phyloP scores from a whole-genome alignment of 2,113 vertebrate species.

The Cyprinodon variegatus region DNA sequence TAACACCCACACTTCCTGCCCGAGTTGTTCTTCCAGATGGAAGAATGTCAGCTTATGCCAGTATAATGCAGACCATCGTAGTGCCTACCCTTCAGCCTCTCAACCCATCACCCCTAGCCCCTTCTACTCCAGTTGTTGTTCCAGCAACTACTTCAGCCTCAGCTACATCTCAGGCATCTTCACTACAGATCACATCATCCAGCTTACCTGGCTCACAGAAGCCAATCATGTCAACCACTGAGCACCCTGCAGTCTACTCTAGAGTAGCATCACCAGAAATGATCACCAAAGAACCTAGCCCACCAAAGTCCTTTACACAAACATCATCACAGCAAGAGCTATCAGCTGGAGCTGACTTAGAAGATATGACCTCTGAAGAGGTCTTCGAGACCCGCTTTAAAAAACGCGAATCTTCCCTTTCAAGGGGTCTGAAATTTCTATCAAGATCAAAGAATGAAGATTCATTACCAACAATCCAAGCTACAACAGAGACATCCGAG shows the following conservation, averaged over 20 bases:
- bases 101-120: constrained; percentile 28
- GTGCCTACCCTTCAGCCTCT: constrained; percentile 67
- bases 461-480: constrained; percentile 69
- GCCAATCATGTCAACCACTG: constrained; percentile 59
- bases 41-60: constrained; percentile 86
- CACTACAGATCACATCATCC: constrained; percentile 17
- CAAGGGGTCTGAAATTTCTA: constrained; percentile 87
- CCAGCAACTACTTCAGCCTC: constrained; percentile 12
- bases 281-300: constrained; percentile 77
- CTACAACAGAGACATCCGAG: constrained; percentile 76
- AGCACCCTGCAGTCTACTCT: constrained; percentile 82
- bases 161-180: constrained; percentile 20
- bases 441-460: constrained; percentile 89
- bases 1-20: constrained; percentile 57
- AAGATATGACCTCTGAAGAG: constrained; percentile 92
- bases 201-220: constrained; percentile 43
- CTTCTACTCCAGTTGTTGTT: constrained; percentile 43
- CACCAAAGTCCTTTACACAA: constrained; percentile 59
- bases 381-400: constrained; percentile 96
- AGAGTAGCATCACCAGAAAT: constrained; percentile 80
- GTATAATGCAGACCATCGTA: constrained; percentile 91
- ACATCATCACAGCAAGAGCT: constrained; percentile 57
- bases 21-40: constrained; percentile 80
- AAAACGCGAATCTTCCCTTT: constrained; percentile 89
- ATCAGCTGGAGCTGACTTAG: constrained; percentile 70